Evolutionary conservation across 2,888 invertebrate species (phyloP).

Genomic region (Calephelis perditalis): DNA sequence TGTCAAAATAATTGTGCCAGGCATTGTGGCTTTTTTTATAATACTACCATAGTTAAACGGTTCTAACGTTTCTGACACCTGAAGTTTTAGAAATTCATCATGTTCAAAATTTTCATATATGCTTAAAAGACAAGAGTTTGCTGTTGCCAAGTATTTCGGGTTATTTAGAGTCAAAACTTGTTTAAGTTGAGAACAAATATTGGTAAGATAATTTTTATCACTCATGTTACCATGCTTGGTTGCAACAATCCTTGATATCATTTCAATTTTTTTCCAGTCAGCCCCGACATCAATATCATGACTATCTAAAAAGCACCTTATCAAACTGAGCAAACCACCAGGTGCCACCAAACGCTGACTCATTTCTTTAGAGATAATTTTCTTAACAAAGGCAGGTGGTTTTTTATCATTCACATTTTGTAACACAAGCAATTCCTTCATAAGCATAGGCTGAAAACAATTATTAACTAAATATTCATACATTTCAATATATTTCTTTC

Average conservation of each 20-base stretch:
- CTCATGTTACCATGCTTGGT: constrained; percentile 66
- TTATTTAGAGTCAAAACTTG: constrained; percentile 63
- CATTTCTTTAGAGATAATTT: constrained; percentile 78
- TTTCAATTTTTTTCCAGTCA: constrained; percentile 83
- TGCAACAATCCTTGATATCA: constrained; percentile 81
- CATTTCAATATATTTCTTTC: constrained; percentile 62
- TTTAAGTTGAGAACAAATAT: constrained; percentile 72
- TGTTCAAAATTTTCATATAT: constrained; percentile 70
- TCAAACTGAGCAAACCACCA: constrained; percentile 81
- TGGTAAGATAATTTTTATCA: constrained; percentile 70
- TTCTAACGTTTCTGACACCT: constrained; percentile 45
- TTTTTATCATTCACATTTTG: constrained; percentile 69
- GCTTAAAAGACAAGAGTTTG: constrained; percentile 73
- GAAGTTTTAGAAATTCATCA: constrained; percentile 46
- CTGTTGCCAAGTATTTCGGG: constrained; percentile 65
- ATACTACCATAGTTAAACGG: constrained; percentile 45
- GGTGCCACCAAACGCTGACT: constrained; percentile 76
- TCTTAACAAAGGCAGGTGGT: constrained; percentile 81
- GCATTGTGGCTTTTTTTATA: constrained; percentile 36
- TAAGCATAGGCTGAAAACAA: constrained; percentile 79
- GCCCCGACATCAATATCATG: constrained; percentile 73
- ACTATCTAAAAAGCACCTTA: constrained; percentile 81
- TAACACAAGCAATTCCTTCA: constrained; percentile 84
- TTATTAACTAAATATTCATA: constrained; percentile 73
- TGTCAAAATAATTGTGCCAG: constrained; percentile 55